These are phyloP conservation scores for Solea senegalensis DNA, from an alignment of 2,113 vertebrate genomes.

Conservation along the genomic window DNA sequence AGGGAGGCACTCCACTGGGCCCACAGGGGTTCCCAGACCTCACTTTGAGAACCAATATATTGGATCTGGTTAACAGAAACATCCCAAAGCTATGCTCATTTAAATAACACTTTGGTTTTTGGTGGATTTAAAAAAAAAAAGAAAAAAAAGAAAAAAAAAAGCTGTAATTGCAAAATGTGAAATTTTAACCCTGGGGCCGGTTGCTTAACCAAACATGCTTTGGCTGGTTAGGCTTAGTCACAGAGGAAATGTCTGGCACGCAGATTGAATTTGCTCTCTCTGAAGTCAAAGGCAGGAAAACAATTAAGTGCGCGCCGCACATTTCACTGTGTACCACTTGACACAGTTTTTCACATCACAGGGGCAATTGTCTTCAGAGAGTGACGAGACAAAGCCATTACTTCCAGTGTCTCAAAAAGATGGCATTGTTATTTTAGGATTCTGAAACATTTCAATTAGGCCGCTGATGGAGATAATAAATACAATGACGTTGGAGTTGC, in stretches of 20 bases:
- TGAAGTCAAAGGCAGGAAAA: constrained; percentile 83
- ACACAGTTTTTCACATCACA: constrained; percentile 84
- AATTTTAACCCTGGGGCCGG: constrained; percentile 82
- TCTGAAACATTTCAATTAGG: constrained; percentile 84
- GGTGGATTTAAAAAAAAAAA: constrained; percentile 66
- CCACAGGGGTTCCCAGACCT: constrained; percentile 47
- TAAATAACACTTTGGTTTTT: constrained; percentile 84
- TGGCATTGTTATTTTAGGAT: constrained; percentile 76
- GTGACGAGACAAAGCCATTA: constrained; percentile 81
- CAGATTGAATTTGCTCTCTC: constrained; percentile 84
- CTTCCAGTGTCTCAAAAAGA: constrained; percentile 74
- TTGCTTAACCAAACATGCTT: constrained; percentile 84
- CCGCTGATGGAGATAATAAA: constrained; percentile 75
- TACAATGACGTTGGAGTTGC: constrained; percentile 69
- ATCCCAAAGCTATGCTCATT: constrained; percentile 85
- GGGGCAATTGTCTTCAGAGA: constrained; percentile 82
- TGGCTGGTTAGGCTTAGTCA: constrained; percentile 82
- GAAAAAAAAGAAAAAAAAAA: constrained; percentile 72
- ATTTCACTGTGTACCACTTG: constrained; percentile 80
- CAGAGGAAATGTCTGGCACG: constrained; percentile 81
- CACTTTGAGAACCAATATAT: constrained; percentile 64
- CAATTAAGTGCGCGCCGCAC: constrained; percentile 83
- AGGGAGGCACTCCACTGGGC: constrained; percentile 29
- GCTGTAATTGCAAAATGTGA: constrained; percentile 84
- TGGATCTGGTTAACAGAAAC: constrained; percentile 71